Evolutionary conservation across 2,888 invertebrate genomes (phyloP), one percentile per base, ranked within the genome.

Genomic region (Drosophila longiperda): DNA sequence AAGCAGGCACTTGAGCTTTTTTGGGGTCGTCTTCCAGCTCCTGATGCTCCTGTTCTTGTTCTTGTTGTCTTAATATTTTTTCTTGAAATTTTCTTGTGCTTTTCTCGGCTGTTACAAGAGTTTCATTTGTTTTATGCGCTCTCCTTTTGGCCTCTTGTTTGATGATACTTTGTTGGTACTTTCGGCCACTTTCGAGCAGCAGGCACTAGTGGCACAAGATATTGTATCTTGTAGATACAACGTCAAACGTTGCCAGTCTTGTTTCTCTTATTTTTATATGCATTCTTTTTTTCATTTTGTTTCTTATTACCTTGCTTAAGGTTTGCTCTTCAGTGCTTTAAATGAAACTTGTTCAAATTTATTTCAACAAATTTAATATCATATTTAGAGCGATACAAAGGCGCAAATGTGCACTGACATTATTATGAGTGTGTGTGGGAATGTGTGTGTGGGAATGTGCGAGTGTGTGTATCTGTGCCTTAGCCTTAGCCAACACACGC

Each of bases 111-210:
- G 62, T 69, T 76, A 86, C 89, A 89, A 89, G 89, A 88, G 88
- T 89, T 87, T 87, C 87, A 87, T 87, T 87, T 87, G 87, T 87
- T 89, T 87, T 88, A 88, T 88, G 78, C 86, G 82, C 83, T 89
- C 80, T 80, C 68, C 79, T 82, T 89, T 89, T 85, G 86, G 89
- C 81, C 81, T 76, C 70, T 78, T 90, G 90, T 90, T 90, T 90
- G 90, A 88, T 80, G 82, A 89, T 89, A 89, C 89, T 90, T 90
- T 90, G 85, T 80, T 82, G 85, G 89, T 83, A 90, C 90, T 86
- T 90, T 87, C 70, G 90, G 83, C 88, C 86, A 89, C 87, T 87
- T 86, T 79, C 78, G 73, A 89, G 89, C 73, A 72, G 61, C 78
- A 83, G 76, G 72, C 88, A 74, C 83, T 81, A 83, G 74, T 84